Conservation (phyloP, 2,797 vertebrate species). For the Halcyon leucocephala region DNA sequence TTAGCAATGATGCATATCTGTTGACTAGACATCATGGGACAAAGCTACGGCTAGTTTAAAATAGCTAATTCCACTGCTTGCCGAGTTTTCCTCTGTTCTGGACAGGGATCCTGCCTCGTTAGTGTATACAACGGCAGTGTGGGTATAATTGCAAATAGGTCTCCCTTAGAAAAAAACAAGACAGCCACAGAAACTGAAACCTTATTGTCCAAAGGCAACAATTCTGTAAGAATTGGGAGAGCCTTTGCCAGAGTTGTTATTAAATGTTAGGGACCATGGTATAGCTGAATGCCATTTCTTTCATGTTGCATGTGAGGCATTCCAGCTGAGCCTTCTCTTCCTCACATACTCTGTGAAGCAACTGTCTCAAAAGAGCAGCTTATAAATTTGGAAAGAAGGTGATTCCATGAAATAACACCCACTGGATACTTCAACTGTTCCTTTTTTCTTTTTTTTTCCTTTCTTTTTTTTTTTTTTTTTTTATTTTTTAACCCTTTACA, state of each 20-base stretch:
- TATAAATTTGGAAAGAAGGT: background rate
- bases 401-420: background rate
- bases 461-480: background rate
- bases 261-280: background rate
- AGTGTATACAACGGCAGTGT: background rate
- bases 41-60: background rate
- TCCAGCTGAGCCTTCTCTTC: background rate
- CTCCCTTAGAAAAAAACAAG: background rate
- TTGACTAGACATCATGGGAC: constrained; percentile 14
- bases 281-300: background rate
- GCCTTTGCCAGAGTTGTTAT: background rate
- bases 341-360: background rate
- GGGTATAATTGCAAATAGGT: background rate
- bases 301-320: fast-evolving
- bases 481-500: background rate
- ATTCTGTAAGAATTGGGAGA: background rate
- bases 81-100: background rate
- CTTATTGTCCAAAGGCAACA: background rate
- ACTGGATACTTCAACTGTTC: background rate
- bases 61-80: background rate
- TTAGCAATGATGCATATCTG: constrained; percentile 4
- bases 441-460: background rate
- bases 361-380: background rate
- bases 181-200: background rate
- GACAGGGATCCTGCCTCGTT: background rate